phyloP scores from a whole-genome alignment of 2,888 invertebrate species.

The Chesias legatella region DNA sequence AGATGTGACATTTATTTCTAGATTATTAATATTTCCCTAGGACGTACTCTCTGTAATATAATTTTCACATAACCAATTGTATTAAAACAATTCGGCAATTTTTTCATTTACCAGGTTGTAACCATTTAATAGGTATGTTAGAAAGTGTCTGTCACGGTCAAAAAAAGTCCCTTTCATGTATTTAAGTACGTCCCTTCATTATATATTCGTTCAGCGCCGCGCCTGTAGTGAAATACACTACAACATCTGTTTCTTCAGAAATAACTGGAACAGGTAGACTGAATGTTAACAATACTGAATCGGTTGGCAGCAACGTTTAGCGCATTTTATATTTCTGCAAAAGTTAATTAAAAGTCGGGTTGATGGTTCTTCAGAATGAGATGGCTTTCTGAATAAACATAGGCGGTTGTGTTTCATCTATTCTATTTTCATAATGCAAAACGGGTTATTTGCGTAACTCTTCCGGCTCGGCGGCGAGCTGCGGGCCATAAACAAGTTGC shows the following conservation, averaged over 20 bases:
- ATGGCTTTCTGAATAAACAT: constrained; percentile 44
- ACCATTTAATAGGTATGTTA: constrained; percentile 2
- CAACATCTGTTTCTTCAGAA: constrained; percentile 16
- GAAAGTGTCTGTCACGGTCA: constrained; percentile 12
- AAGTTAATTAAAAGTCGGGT: constrained; percentile 43
- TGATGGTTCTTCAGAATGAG: constrained; percentile 40
- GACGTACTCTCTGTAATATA: too few species aligned
- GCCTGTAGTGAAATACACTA: constrained; percentile 21
- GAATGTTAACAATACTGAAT: constrained; percentile 21
- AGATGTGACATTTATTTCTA: too few species aligned
- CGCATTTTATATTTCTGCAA: constrained; percentile 31
- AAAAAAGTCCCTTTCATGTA: constrained; percentile 14
- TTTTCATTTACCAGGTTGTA: neutral
- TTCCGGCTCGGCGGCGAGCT: constrained; percentile 37
- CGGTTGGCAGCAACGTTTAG: constrained; percentile 5
- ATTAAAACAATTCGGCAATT: too few species aligned
- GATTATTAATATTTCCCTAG: too few species aligned
- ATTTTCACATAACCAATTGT: too few species aligned
- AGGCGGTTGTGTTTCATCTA: constrained; percentile 48
- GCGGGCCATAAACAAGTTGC: constrained; percentile 48
- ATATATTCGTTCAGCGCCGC: constrained; percentile 17
- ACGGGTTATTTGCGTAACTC: constrained; percentile 63
- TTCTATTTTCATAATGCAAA: constrained; percentile 65
- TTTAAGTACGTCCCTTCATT: constrained; percentile 14
- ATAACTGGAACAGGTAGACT: constrained; percentile 19